Base-by-base conservation (phyloP, 2,797 vertebrate species). In the Lophotriccus pileatus region DNA sequence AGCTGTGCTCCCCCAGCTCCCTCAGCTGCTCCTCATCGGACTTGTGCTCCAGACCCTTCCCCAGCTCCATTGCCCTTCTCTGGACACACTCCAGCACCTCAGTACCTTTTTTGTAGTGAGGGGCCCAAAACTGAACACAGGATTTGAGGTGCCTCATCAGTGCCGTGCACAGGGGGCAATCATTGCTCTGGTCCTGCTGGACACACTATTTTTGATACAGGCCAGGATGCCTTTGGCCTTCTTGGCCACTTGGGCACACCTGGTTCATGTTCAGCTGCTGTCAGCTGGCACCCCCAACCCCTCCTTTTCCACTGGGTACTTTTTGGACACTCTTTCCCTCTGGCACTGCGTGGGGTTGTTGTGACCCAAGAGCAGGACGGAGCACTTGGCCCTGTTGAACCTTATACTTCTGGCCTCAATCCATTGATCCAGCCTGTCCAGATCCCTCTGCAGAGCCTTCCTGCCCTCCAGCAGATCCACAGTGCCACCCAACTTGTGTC, bases 311-410 rank as follows among this genome's bases (percentile, higher is more conserved):
- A 5, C 30, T 10, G 1, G 30, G 17, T 24, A 34, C 41, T 47
- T 62, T 49, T 30, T 39, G 62, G 21, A 11, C 12, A 7, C 64
- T 41, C 56, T 34, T 46, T 34, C 30, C 21, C 24, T 28, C 24
- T 28, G 22, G 30, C 0, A 0, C 9, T 47, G 7, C 11, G 2
- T 25, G 43, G 27, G 13, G n/a, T 17, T 22, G 20, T n/a, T 73
- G 52, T 58, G 44, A 44, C 44, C 16, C 8, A 44, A 39, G 34
- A 7, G 17, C 55, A 25, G 47, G 24, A 34, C 47, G n/a, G 3
- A 2, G 10, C 18, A 22, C 30, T 30, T 21, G 17, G 24, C 24
- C 30, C 41, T 36, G 30, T 41, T 47, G 30, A 60, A 27, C 10
- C 17, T 74, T 14, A 19, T 23, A 25, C 12, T 7, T 1, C 1